A percentile compares a stretch with the other conserved stretches of the same genome.
phyloP scores from a whole-genome alignment of 2,113 vertebrate genomes.

The Lamprologus lemairii region DNA sequence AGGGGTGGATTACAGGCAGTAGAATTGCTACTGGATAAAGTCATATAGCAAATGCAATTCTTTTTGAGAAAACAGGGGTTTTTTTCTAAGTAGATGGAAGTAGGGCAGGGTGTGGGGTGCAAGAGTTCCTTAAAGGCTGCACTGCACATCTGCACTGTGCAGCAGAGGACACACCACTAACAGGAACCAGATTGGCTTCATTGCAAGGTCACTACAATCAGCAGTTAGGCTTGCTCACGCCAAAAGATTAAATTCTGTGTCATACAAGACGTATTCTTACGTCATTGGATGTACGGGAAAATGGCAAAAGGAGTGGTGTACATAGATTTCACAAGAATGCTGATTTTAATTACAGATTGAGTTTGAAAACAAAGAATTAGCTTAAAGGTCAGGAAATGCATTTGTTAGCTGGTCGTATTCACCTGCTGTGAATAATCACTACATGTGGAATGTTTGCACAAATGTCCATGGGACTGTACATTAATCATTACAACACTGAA shows the following conservation, averaged over 20 bases:
- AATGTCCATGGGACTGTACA: background rate
- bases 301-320: background rate
- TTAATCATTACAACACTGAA: conserved; percentile 2
- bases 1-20: background rate
- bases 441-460: background rate
- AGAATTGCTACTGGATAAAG: conserved; percentile 13
- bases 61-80: background rate
- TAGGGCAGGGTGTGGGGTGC: conserved; percentile 23
- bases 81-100: conserved; percentile 27
- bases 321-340: background rate
- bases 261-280: background rate
- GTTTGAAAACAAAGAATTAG: background rate
- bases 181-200: conserved; percentile 42
- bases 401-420: background rate
- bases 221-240: background rate
- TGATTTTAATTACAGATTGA: background rate
- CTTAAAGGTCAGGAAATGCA: background rate
- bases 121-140: conserved; percentile 14
- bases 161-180: conserved; percentile 33
- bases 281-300: background rate
- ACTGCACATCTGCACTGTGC: conserved; percentile 27
- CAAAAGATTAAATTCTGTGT: background rate
- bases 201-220: background rate
- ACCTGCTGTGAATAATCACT: background rate
- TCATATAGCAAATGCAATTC: conserved; percentile 36